Evolutionary conservation across 1,140 invertebrate species (phyloP).

Genomic region (Ostrea denselamellosa): DNA sequence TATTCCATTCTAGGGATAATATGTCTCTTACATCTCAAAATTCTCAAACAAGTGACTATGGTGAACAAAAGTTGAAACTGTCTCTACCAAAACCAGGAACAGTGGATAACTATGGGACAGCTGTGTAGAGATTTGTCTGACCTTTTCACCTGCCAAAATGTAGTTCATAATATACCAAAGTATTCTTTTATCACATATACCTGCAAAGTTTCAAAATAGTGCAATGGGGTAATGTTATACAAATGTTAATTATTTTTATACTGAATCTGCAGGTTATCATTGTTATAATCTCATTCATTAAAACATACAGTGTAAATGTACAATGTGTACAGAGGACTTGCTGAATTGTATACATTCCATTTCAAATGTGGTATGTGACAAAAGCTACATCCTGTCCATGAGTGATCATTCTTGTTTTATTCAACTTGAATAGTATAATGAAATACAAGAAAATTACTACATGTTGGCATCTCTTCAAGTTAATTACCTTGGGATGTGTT

Average conservation of each 20-base stretch:
- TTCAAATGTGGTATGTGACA: not conserved
- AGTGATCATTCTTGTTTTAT: not conserved
- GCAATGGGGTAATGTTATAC: conserved; percentile 19
- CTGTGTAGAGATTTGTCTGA: conserved; percentile 44
- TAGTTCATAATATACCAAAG: conserved; percentile 42
- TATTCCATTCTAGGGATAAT: conserved; percentile 64
- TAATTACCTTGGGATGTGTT: conserved; percentile 26
- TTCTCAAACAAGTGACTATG: conserved; percentile 53
- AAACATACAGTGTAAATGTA: not conserved
- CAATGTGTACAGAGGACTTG: not conserved
- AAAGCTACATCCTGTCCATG: not conserved
- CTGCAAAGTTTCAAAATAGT: not conserved
- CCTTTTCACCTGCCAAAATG: conserved; percentile 32
- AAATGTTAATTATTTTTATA: not conserved
- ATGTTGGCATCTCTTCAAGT: conserved; percentile 29
- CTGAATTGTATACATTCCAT: conserved; percentile 15
- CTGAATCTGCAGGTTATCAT: not conserved
- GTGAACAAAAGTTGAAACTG: conserved; percentile 48
- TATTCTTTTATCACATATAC: not conserved
- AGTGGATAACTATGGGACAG: conserved; percentile 55
- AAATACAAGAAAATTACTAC: not conserved
- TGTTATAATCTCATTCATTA: not conserved
- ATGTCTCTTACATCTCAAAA: conserved; percentile 62
- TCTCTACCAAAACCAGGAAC: conserved; percentile 56
- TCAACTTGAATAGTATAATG: not conserved